These are phyloP conservation scores for Mystacornis crossleyi DNA, from an alignment of 2,113 vertebrate species.

Conservation along the genomic window DNA sequence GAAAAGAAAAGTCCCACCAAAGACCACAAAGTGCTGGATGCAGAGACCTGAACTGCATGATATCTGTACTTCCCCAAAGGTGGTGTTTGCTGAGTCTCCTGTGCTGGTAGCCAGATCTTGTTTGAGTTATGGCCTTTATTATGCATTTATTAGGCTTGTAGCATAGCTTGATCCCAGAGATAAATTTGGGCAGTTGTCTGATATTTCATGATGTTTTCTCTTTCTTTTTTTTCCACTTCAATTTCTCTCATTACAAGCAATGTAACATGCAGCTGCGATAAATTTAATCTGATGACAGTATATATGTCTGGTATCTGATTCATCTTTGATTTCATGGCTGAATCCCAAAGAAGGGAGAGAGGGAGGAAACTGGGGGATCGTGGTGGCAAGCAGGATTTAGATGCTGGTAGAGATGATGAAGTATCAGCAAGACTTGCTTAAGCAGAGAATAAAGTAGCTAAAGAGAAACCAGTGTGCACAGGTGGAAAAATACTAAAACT, in stretches of 20 bases:
- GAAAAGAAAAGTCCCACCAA: not conserved
- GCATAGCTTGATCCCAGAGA: not conserved
- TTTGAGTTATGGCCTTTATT: not conserved
- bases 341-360: not conserved
- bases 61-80: not conserved
- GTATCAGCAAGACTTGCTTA: not conserved
- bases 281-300: not conserved
- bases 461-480: not conserved
- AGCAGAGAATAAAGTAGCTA: not conserved
- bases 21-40: not conserved
- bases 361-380: not conserved
- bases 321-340: conserved; percentile 19
- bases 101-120: not conserved
- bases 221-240: not conserved
- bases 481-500: not conserved
- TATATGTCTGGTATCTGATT: not conserved
- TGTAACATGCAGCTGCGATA: not conserved
- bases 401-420: not conserved
- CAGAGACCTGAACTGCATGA: not conserved
- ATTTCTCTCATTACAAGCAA: not conserved
- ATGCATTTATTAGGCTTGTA: not conserved
- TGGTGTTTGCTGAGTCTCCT: not conserved
- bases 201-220: not conserved
- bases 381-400: not conserved
- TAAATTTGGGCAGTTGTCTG: not conserved